Evolutionary conservation across 2,797 vertebrate species (phyloP).

Genomic region (Leptodactylus fallax): DNA sequence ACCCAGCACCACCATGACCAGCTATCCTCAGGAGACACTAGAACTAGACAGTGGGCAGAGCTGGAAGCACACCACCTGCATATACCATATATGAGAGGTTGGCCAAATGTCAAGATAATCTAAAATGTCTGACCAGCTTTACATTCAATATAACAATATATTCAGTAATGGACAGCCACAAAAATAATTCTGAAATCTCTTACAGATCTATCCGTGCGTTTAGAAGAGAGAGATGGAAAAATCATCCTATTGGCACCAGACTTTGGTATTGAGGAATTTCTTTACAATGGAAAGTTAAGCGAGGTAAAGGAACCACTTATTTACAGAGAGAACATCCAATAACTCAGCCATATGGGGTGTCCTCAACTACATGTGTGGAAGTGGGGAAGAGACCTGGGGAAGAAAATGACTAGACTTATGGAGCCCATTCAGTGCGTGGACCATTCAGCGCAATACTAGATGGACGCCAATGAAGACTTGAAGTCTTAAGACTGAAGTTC

Average conservation of each 20-base stretch:
- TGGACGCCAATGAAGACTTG: not conserved
- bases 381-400: not conserved
- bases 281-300: constrained; percentile 69
- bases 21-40: too few relatives aligned
- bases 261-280: constrained; percentile 79
- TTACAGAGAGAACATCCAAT: not conserved
- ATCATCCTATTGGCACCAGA: constrained; percentile 73
- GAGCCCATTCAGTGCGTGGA: not conserved
- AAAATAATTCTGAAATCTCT: not conserved
- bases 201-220: constrained; percentile 68
- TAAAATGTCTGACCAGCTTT: too few relatives aligned
- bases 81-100: too few relatives aligned
- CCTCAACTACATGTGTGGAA: not conserved
- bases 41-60: too few relatives aligned
- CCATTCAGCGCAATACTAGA: not conserved
- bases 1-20: too few relatives aligned
- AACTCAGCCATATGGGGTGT: not conserved
- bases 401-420: not conserved
- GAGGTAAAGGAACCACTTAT: constrained; percentile 71
- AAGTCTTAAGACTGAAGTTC: not conserved
- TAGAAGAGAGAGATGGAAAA: constrained; percentile 71
- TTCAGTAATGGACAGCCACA: too few relatives aligned
- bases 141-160: too few relatives aligned
- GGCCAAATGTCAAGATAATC: too few relatives aligned
- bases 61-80: too few relatives aligned